phyloP scores from a whole-genome alignment of 2,888 invertebrate genomes.

The Tiliacea citrago region DNA sequence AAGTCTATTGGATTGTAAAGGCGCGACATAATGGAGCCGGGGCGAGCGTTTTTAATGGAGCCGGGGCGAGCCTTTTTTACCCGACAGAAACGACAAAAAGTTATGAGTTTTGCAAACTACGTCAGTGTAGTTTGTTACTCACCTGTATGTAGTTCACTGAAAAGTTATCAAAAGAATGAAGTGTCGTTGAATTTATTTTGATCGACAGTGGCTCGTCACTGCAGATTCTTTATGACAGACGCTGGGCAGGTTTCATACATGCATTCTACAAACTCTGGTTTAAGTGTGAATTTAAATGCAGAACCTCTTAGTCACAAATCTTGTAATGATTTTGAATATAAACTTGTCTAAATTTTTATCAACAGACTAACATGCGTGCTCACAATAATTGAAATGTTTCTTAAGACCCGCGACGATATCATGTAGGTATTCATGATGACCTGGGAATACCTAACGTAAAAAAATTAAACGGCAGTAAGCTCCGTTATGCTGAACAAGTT shows the following conservation, averaged over 20 bases:
- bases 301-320: neutral
- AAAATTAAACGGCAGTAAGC: slow-evolving; percentile 19
- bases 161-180: neutral
- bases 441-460: slow-evolving; percentile 1
- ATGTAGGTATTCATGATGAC: slow-evolving; percentile 13
- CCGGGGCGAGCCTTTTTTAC: neutral
- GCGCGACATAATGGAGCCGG: neutral
- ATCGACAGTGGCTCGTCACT: neutral
- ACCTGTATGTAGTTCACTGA: neutral
- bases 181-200: neutral
- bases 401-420: neutral
- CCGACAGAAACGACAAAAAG: neutral
- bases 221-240: neutral
- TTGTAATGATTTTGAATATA: slow-evolving; percentile 1
- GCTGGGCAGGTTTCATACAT: neutral
- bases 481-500: slow-evolving; percentile 53
- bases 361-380: too few species aligned
- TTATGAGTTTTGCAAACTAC: neutral
- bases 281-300: too few species aligned
- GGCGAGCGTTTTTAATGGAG: slow-evolving; percentile 7
- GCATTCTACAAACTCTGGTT: neutral
- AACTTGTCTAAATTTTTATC: slow-evolving; percentile 14
- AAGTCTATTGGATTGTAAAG: slow-evolving; percentile 30
- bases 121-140: neutral
- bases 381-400: neutral